Conservation (phyloP, 2,888 invertebrate species). For the Eueremaeus valkanovi region DNA sequence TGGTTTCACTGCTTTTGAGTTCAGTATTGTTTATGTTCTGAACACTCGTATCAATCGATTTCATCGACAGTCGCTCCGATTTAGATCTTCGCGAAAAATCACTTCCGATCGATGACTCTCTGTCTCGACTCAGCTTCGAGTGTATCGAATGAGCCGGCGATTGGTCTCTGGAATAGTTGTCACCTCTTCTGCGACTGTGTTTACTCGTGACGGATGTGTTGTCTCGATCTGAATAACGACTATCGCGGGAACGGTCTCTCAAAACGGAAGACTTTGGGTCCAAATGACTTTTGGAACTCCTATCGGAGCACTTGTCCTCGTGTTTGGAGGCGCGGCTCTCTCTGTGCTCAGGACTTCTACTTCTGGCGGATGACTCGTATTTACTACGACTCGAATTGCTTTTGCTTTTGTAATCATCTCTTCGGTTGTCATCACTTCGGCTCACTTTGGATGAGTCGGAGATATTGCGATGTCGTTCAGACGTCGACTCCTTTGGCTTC, state of each 20-base stretch:
- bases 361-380: not conserved
- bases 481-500: not conserved
- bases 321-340: not conserved
- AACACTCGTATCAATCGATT: not conserved
- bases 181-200: not conserved
- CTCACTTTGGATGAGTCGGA: not conserved
- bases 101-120: conserved; percentile 26
- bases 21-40: not conserved
- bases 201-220: conserved; percentile 4
- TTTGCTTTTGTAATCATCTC: conserved; percentile 3
- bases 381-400: not conserved
- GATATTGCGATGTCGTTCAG: not conserved
- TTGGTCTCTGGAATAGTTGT: not conserved
- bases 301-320: conserved; percentile 10
- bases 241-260: conserved; percentile 8
- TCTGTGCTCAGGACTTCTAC: not conserved
- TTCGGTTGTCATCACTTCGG: not conserved
- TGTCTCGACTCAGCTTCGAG: conserved; percentile 16
- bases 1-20: not conserved
- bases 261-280: not conserved
- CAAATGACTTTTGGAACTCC: not conserved
- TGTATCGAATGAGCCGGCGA: conserved; percentile 25
- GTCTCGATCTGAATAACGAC: conserved; percentile 28
- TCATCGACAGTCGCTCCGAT: not conserved
- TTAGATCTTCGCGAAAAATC: conserved; percentile 31